phyloP scores from a whole-genome alignment of 2,797 vertebrate species.

The Microchirus variegatus region DNA sequence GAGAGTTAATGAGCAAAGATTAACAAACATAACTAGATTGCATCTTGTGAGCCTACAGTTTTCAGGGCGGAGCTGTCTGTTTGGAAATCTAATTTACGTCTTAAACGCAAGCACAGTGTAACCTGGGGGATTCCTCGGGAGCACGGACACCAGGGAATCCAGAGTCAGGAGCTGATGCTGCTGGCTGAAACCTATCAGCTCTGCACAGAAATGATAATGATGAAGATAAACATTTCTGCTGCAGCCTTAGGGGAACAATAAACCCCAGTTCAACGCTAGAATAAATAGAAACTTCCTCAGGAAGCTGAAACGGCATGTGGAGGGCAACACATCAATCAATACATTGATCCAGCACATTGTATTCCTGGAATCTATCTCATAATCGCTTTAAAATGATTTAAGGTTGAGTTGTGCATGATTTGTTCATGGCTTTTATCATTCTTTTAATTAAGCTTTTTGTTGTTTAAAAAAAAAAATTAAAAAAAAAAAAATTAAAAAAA shows the following conservation, averaged over 20 bases:
- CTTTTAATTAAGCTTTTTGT: too few relatives aligned
- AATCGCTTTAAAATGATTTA: neutral
- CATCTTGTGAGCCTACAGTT: slow-evolving; percentile 18
- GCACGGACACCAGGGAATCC: slow-evolving; percentile 60
- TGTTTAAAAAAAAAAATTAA: too few relatives aligned
- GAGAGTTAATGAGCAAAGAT: slow-evolving; percentile 40
- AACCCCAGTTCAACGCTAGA: neutral
- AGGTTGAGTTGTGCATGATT: neutral
- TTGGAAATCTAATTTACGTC: slow-evolving; percentile 56
- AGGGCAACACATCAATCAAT: slow-evolving; percentile 35
- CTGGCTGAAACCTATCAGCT: slow-evolving; percentile 39
- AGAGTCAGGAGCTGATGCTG: slow-evolving; percentile 28
- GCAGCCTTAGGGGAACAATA: slow-evolving; percentile 23
- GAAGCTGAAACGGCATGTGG: slow-evolving; percentile 8
- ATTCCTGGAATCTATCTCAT: slow-evolving; percentile 9
- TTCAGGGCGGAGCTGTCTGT: slow-evolving; percentile 36
- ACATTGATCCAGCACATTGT: slow-evolving; percentile 12
- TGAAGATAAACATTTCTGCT: slow-evolving; percentile 36
- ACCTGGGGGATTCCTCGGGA: slow-evolving; percentile 60
- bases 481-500: too few relatives aligned
- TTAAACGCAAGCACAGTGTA: slow-evolving; percentile 31
- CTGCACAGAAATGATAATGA: slow-evolving; percentile 39
- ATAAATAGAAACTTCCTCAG: slow-evolving; percentile 16
- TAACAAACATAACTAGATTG: slow-evolving; percentile 49
- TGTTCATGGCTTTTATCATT: too few relatives aligned